Conservation (phyloP, 2,888 invertebrate genomes). For the Eudemis profundana region DNA sequence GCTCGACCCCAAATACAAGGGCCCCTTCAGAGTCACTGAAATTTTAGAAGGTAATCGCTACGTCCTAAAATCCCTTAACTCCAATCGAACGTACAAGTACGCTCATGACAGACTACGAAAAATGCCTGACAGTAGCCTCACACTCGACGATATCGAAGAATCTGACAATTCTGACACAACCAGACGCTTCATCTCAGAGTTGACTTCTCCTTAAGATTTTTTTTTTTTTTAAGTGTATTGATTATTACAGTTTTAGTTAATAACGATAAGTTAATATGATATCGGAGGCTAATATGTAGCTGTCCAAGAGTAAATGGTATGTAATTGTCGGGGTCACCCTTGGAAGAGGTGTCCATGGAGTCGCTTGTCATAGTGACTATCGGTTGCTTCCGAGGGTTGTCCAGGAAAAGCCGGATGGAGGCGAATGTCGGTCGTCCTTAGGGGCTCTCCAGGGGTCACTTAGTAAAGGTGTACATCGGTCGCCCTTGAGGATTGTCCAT, state of each 20-base stretch:
- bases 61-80: conserved; percentile 5
- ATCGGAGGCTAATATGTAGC: no score
- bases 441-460: background rate
- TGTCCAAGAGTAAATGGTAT: no score
- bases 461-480: background rate
- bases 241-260: no score
- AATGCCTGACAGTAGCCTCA: conserved; percentile 22
- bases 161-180: background rate
- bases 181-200: background rate
- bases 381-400: background rate
- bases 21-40: conserved; percentile 13
- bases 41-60: conserved; percentile 15
- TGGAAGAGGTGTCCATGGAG: no score
- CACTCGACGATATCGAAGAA: background rate
- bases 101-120: conserved; percentile 17
- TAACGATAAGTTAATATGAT: no score
- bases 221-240: no score
- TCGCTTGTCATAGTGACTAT: no score
- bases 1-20: conserved; percentile 18
- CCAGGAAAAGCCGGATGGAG: conserved; percentile 11
- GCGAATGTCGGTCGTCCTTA: conserved; percentile 12
- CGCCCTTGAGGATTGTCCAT: background rate
- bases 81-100: conserved; percentile 17
- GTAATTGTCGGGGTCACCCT: no score
- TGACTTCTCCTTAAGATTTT: no score